phyloP scores from a whole-genome alignment of 1,140 invertebrate species.

The Ceratosolen fusciceps region DNA sequence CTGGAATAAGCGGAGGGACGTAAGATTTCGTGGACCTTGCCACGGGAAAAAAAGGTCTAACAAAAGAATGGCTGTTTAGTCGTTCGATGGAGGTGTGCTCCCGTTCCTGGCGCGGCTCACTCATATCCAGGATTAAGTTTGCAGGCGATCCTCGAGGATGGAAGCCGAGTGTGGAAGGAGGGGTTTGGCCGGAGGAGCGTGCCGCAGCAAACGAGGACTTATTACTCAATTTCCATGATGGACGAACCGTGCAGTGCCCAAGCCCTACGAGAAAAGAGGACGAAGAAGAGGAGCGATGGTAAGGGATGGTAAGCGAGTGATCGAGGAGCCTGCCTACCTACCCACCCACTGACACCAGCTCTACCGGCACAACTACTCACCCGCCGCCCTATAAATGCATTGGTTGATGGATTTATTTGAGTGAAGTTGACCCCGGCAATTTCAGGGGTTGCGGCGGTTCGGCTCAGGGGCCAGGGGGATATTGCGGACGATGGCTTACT shows the following conservation, averaged over 20 bases:
- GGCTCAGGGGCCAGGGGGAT: no score
- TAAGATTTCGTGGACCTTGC: slow-evolving; percentile 27
- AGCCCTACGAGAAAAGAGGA: neutral
- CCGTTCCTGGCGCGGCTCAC: slow-evolving; percentile 7
- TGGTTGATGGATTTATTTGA: slow-evolving; percentile 24
- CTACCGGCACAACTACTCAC: no score
- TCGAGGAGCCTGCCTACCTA: neutral
- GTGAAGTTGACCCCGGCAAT: slow-evolving; percentile 26
- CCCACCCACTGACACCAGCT: no score
- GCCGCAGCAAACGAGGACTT: slow-evolving; percentile 51
- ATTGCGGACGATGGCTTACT: slow-evolving; percentile 5
- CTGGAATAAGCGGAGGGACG: no score
- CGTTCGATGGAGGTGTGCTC: neutral
- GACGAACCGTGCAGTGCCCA: slow-evolving; percentile 53
- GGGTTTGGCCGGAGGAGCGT: slow-evolving; percentile 17
- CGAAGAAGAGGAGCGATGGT: neutral
- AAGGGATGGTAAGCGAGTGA: neutral
- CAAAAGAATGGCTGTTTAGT: slow-evolving; percentile 16
- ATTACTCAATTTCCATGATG: slow-evolving; percentile 66
- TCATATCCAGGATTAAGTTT: slow-evolving; percentile 59
- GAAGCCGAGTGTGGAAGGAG: slow-evolving; percentile 16
- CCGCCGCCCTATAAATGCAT: neutral
- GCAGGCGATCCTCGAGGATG: no score
- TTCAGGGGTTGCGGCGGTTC: no score
- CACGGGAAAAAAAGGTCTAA: neutral